Evolutionary conservation across 2,888 invertebrate species (phyloP), one percentile per base, ranked within the genome.

Genomic region (Acanthosepion pharaonis): DNA sequence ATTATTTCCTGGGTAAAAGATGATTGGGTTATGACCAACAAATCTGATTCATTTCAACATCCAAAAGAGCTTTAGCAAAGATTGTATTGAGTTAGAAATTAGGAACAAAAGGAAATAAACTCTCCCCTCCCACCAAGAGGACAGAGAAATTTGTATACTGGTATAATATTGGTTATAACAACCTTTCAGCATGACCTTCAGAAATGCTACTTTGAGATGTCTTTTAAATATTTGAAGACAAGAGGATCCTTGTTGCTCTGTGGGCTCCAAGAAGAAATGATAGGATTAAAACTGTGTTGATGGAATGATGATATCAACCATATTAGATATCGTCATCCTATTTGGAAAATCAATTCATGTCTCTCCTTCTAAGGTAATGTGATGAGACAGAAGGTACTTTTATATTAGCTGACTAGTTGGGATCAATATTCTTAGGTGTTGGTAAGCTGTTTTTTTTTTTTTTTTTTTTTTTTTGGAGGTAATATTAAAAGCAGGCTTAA

Each of bases 21-120:
- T 78, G 78, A 78, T 78, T 78, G n/a, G 78, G 78, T 78, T n/a
- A 78, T 78, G 78, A 78, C 28, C 78, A 78, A 78, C 78, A 78
- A 78, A 78, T 78, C 78, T 78, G 78, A 78, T n/a, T n/a, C n/a
- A n/a, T 78, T 78, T 78, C n/a, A 23, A 59, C 59, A 59, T 59
- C 59, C 59, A 59, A 59, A 59, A 59, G 59, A 59, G 59, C 59
- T 59, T 59, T 59, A 59, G 59, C 15, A 33, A 33, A 15, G 78
- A 15, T 59, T 59, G 59, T 59, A 59, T 23, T 59, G 59, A 23
- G 25, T 59, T 59, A 23, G 59, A 78, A n/a, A 78, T 78, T 78
- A 33, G n/a, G n/a, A 78, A 78, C 78, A n/a, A 78, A 28, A 78
- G 15, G 11, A 59, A 64, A 78, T 9, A 28, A n/a, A n/a, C 8